These are phyloP conservation scores for Murina feae DNA, from an alignment of 2,113 vertebrate species.

Conservation along the genomic window DNA sequence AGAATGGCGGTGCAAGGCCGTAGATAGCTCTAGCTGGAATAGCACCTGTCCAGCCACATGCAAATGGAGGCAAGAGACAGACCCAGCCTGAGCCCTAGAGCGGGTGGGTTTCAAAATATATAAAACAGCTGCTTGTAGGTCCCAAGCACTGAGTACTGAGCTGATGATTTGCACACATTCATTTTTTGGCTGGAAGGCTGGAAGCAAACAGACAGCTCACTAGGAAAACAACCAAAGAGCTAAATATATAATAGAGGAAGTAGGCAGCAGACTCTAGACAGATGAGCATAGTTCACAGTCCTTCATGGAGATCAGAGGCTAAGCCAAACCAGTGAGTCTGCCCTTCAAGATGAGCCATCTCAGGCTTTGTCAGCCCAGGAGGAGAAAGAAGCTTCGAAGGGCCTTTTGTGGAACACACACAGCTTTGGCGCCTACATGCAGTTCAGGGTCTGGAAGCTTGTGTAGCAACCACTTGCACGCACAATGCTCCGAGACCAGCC, in stretches of 20 bases:
- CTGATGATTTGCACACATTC: constrained; percentile 30
- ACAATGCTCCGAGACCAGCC: neutral
- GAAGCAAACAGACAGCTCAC: constrained; percentile 59
- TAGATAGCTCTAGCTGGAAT: neutral
- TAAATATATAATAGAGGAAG: constrained; percentile 65
- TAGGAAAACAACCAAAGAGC: constrained; percentile 64
- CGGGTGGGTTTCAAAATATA: neutral
- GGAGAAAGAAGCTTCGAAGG: constrained; percentile 59
- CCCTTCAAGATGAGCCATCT: constrained; percentile 17
- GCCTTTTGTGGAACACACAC: constrained; percentile 51
- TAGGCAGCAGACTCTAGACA: constrained; percentile 22
- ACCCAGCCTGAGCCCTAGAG: neutral
- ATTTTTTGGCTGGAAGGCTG: constrained; percentile 52
- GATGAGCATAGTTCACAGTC: neutral
- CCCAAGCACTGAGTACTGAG: neutral
- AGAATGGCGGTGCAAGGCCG: neutral
- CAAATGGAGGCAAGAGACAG: neutral
- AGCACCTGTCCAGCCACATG: neutral
- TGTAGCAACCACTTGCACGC: neutral
- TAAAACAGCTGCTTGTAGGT: neutral
- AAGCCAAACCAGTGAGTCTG: neutral
- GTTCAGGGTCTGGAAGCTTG: constrained; percentile 44
- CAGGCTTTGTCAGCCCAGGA: constrained; percentile 46
- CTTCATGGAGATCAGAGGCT: constrained; percentile 14
- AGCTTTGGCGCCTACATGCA: constrained; percentile 59